Base-by-base conservation (phyloP, 2,113 vertebrate genomes). In the Patagioenas fasciata region DNA sequence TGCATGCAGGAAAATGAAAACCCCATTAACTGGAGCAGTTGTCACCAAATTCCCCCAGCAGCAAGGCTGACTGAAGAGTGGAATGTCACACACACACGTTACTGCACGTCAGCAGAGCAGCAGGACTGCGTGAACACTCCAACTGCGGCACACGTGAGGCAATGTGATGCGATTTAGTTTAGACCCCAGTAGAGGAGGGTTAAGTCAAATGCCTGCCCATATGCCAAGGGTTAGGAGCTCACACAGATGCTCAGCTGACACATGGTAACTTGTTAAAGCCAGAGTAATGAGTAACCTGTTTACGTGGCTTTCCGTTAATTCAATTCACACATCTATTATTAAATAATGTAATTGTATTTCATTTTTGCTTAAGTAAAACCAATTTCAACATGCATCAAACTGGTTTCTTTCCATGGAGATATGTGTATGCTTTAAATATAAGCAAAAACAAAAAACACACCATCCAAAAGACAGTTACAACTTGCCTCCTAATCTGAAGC, bases 291-390 rank as follows among this genome's bases (percentile, higher is more conserved):
- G 44, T 65, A 85, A 83, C 66, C 65, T 48, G 44, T 72, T 82
- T 60, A 50, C 0, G 0, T 25, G 54, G 21, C 44, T 87, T 85
- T 72, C 36, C 3, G 84, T 23, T 29, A 67, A 82, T 57, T 69
- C 84, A 50, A 48, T 65, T 87, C 62, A 66, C 78, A 85, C n/a
- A n/a, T 64, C 31, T 51, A 47, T 61, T 70, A 85, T 19, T 10
- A 94, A 94, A 93, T 88, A 88, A 80, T 89, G 74, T 17, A 73
- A 54, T 62, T 66, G 89, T 80, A 61, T 85, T 94, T 86, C 26
- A 42, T 15, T 86, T 81, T 74, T 62, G 62, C 62, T 58, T 23
- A 73, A 58, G 40, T 34, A 58, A 81, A 74, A 79, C 31, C 38
- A 51, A 75, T 83, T 90, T 71, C 38, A 80, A 65, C 50, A 42